Base-by-base conservation (phyloP, 1,140 invertebrate genomes). In the Scylla paramamosain region DNA sequence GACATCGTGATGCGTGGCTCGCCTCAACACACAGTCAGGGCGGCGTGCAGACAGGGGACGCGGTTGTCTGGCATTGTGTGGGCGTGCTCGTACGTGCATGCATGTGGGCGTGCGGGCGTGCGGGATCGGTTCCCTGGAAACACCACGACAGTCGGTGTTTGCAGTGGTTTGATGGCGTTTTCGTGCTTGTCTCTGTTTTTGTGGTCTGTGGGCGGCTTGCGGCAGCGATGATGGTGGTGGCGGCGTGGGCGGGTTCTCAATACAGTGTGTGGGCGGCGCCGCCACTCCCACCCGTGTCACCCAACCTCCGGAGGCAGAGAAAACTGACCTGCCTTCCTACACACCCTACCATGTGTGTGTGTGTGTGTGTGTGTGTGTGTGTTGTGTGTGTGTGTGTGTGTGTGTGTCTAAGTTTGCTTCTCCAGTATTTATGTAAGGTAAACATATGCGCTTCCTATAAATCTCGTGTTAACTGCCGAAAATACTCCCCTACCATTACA, bases 351-450 rank as follows among this genome's bases (percentile, higher is more conserved):
- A 77, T 77, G 32, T 89, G 32, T 89, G 28, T 89, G 28, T 45
- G 28, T 89, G 32, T 45, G 32, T 89, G 32, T 89, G 7, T 89
- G 32, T 89, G 32, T 89, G 31, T 88, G 31, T 88, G n/a, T 88
- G n/a, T 88, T 67, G 59, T 67, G 59, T 67, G 59, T 67, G 67
- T 77, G 67, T 77, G 67, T 46, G 86, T 88, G 86, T 88, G 86
- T 88, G 86, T 20, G 86, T 32, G 86, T 32, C 7, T 31, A 3
- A 16, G 45, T 88, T 20, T 31, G 25, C 45, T 25, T 88, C 31
- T 89, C 67, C 67, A 20, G 32, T 89, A 89, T 89, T n/a, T 89
- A 89, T 89, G 48, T 89, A 89, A 39, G n/a, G 48, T 46, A 90
- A 48, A 90, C 48, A 48, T 46, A 90, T 90, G 67, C 67, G 67